phyloP scores from a whole-genome alignment of 2,888 invertebrate genomes.

The Dryobota labecula region DNA sequence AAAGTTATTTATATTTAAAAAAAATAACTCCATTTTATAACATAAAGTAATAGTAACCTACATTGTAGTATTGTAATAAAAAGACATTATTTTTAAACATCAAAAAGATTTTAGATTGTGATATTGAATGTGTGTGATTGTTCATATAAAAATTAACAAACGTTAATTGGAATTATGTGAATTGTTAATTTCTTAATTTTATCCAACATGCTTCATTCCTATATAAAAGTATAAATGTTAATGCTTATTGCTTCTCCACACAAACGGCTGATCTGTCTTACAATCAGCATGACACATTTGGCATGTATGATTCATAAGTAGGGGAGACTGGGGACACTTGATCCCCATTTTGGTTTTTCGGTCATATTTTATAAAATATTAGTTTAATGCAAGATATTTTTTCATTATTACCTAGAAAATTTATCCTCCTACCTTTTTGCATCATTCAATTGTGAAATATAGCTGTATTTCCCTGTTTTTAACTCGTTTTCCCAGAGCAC shows the following conservation, averaged over 20 bases:
- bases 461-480: too few relatives aligned
- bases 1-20: slow-evolving; percentile 58
- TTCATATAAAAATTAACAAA: slow-evolving; percentile 31
- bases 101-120: slow-evolving; percentile 22
- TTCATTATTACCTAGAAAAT: too few relatives aligned
- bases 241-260: slow-evolving; percentile 50
- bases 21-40: slow-evolving; percentile 44
- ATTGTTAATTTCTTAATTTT: slow-evolving; percentile 14
- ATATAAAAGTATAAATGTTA: slow-evolving; percentile 34
- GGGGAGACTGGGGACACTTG: too few relatives aligned
- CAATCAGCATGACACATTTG: slow-evolving; percentile 54
- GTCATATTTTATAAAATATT: too few relatives aligned
- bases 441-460: too few relatives aligned
- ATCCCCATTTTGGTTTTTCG: too few relatives aligned
- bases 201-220: slow-evolving; percentile 33
- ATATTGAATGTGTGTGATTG: slow-evolving; percentile 18
- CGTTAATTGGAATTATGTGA: slow-evolving; percentile 10
- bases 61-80: slow-evolving; percentile 21
- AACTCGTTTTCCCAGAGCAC: too few relatives aligned
- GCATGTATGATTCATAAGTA: slow-evolving; percentile 64
- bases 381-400: too few relatives aligned
- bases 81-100: slow-evolving; percentile 33
- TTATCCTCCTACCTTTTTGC: too few relatives aligned
- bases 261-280: slow-evolving; percentile 44
- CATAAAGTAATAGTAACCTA: slow-evolving; percentile 30